Conservation (phyloP, 1,140 invertebrate species). For the Sycophila sp. region DNA sequence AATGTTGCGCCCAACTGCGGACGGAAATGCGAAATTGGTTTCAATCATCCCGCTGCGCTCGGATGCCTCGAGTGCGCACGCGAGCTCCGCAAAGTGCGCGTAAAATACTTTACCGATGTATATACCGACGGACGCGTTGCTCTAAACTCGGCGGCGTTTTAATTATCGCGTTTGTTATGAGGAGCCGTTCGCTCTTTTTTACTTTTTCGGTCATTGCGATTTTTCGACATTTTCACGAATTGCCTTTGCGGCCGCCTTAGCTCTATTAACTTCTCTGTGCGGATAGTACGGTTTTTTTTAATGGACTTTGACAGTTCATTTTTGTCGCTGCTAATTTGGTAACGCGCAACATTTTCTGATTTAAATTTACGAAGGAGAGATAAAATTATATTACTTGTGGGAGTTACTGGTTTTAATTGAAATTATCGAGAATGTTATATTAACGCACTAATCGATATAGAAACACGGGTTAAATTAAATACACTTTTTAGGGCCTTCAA, state of each 20-base stretch:
- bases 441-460: too few species aligned
- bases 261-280: not conserved
- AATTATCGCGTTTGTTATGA: not conserved
- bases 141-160: not conserved
- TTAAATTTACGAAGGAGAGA: too few species aligned
- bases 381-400: too few species aligned
- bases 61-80: not conserved
- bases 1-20: not conserved
- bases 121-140: not conserved
- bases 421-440: too few species aligned
- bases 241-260: not conserved
- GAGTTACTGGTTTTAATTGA: too few species aligned
- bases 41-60: constrained; percentile 5
- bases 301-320: too few species aligned
- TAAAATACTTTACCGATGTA: constrained; percentile 6
- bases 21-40: constrained; percentile 18
- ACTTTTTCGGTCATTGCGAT: not conserved
- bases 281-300: too few species aligned
- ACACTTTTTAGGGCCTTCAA: too few species aligned
- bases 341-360: too few species aligned
- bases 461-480: too few species aligned
- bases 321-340: too few species aligned
- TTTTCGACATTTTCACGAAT: not conserved
- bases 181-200: not conserved
- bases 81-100: not conserved